phyloP scores from a whole-genome alignment of 2,113 vertebrate species.

The Lethenteron reissneri region DNA sequence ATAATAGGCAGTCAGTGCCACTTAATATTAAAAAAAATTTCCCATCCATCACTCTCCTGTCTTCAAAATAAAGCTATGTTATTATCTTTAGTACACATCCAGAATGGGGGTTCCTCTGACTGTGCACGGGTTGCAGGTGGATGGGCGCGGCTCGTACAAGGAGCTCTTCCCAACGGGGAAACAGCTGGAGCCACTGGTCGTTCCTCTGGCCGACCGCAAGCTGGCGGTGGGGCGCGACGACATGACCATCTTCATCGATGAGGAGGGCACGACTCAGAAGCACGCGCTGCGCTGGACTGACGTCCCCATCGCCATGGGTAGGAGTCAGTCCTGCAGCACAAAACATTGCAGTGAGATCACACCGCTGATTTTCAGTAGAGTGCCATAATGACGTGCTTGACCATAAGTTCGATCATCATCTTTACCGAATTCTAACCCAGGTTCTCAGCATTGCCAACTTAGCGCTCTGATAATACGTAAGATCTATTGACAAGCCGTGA shows the following conservation, averaged over 20 bases:
- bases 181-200: conserved; percentile 74
- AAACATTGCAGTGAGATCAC: too few species aligned
- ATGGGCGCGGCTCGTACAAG: conserved; percentile 78
- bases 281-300: conserved; percentile 96
- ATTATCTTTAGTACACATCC: too few species aligned
- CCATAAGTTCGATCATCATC: background rate
- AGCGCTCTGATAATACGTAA: background rate
- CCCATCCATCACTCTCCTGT: too few species aligned
- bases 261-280: conserved; percentile 79
- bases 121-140: conserved; percentile 34
- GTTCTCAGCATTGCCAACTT: background rate
- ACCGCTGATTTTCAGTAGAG: background rate
- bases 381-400: background rate
- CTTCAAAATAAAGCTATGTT: too few species aligned
- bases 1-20: too few species aligned
- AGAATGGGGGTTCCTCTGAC: too few species aligned
- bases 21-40: too few species aligned
- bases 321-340: conserved; percentile 13
- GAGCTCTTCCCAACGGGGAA: conserved; percentile 95
- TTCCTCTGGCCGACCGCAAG: conserved; percentile 75
- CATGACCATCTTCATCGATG: conserved; percentile 78
- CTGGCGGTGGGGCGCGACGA: conserved; percentile 93
- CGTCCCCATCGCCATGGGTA: conserved; percentile 94
- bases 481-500: background rate
- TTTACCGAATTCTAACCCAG: background rate